These are phyloP conservation scores for Drosophila ustulata DNA, from an alignment of 2,888 invertebrate genomes.

Conservation along the genomic window DNA sequence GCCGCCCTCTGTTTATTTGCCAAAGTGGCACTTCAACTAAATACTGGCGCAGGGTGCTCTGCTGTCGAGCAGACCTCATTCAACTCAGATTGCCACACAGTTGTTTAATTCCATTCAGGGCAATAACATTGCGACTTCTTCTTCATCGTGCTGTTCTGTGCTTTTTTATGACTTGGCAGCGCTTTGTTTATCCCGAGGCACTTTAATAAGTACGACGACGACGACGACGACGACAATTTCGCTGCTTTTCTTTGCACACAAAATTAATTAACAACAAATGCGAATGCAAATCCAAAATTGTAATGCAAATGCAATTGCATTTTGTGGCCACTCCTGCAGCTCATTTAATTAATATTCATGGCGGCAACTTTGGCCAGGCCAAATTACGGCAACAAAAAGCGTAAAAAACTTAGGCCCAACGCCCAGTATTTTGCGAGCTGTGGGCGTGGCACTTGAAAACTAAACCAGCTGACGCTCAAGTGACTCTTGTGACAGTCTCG, in stretches of 20 bases:
- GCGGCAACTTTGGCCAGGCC: conserved; percentile 51
- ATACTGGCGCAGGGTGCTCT: background rate
- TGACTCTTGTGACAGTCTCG: conserved; percentile 72
- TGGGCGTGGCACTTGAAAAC: conserved; percentile 57
- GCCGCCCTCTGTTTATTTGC: background rate
- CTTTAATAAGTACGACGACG: conserved; percentile 41
- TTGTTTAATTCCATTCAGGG: conserved; percentile 69
- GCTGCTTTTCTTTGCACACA: conserved; percentile 39
- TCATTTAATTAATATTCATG: conserved; percentile 80
- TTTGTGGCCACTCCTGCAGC: conserved; percentile 62
- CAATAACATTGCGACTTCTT: conserved; percentile 16
- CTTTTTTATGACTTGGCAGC: conserved; percentile 26
- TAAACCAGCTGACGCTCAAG: conserved; percentile 54
- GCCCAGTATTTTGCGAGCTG: background rate
- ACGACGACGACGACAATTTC: background rate
- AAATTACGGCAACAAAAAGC: background rate
- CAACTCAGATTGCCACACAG: conserved; percentile 2
- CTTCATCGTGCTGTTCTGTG: conserved; percentile 13
- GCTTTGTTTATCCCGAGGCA: conserved; percentile 46
- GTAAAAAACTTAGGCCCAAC: conserved; percentile 7
- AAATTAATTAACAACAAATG: conserved; percentile 76
- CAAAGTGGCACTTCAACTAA: background rate
- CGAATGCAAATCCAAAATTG: conserved; percentile 33
- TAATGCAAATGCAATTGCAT: conserved; percentile 68
- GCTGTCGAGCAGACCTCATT: background rate